A percentile compares a stretch with the other conserved stretches of the same genome.
Conservation (phyloP, 2,113 vertebrate genomes). For the Ammodramus savannarum region DNA sequence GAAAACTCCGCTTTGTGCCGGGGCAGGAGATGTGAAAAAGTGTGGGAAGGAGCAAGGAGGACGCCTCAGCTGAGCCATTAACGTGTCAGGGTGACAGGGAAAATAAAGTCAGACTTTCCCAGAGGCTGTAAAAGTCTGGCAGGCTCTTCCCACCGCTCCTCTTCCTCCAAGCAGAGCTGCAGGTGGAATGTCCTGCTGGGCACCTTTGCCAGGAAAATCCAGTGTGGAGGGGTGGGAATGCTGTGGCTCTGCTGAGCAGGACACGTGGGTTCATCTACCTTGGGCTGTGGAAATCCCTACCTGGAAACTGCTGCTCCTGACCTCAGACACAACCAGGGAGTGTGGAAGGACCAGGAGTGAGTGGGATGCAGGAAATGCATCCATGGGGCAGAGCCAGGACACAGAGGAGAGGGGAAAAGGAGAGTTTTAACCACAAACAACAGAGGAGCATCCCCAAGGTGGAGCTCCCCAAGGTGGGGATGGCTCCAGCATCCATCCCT, state of each 20-base stretch:
- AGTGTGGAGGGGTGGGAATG: rapidly evolving
- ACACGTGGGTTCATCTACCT: neutral
- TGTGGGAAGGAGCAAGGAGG: constrained; percentile 5
- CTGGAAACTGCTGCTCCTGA: neutral
- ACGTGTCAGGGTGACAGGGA: neutral
- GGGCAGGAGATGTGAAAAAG: neutral
- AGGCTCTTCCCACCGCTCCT: neutral
- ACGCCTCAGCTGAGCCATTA: neutral
- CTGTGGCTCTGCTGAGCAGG: neutral
- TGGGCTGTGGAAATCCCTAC: neutral
- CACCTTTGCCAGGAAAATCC: neutral
- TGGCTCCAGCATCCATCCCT: neutral
- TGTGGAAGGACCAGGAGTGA: rapidly evolving
- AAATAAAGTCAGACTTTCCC: neutral
- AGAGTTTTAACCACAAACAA: rapidly evolving
- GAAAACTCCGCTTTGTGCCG: neutral
- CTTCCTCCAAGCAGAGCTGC: neutral
- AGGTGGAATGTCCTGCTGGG: neutral
- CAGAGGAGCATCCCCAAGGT: neutral
- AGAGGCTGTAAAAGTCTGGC: neutral
- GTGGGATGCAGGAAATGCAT: rapidly evolving
- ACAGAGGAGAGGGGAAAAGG: too few species aligned
- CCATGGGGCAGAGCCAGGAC: neutral
- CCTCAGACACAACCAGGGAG: too few species aligned
- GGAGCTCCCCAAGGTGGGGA: neutral